phyloP scores from a whole-genome alignment of 2,113 vertebrate species.

The Parus major region DNA sequence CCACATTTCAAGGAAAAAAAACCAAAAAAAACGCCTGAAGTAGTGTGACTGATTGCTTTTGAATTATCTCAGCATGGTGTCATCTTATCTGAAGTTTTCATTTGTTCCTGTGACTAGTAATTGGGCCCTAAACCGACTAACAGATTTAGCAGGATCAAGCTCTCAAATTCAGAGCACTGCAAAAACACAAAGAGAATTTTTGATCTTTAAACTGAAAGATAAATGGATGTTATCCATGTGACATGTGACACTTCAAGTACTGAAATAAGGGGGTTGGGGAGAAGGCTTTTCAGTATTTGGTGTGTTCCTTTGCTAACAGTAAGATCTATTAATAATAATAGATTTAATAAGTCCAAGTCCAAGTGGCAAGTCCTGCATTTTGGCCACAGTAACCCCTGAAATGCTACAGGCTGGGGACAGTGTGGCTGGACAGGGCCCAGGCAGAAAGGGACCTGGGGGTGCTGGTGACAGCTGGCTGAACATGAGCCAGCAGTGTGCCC shows the following conservation, averaged over 20 bases:
- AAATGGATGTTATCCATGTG: not conserved
- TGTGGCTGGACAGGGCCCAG: too few species aligned
- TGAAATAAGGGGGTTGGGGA: not conserved
- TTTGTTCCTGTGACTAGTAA: conserved; percentile 8
- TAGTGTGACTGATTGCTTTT: conserved; percentile 17
- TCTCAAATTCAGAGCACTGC: conserved; percentile 8
- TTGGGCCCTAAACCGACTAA: not conserved
- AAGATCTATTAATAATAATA: not conserved
- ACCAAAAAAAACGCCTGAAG: not conserved
- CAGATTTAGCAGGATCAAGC: conserved; percentile 40
- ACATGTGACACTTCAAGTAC: not conserved
- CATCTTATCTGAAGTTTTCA: conserved; percentile 15
- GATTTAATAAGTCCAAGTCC: too few species aligned
- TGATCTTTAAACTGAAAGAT: conserved; percentile 37
- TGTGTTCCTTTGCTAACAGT: not conserved
- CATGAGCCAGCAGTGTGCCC: too few species aligned
- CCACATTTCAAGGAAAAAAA: not conserved
- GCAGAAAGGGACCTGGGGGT: too few species aligned
- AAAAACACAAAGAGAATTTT: not conserved
- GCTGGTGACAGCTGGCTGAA: too few species aligned
- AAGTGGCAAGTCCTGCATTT: too few species aligned
- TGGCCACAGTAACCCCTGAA: too few species aligned
- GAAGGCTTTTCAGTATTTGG: not conserved
- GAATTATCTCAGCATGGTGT: conserved; percentile 22
- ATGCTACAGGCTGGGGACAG: too few species aligned